A percentile compares a stretch with the other conserved stretches of the same genome.
Conservation (phyloP, 2,797 vertebrate genomes). For the Lutjanus argentimaculatus region DNA sequence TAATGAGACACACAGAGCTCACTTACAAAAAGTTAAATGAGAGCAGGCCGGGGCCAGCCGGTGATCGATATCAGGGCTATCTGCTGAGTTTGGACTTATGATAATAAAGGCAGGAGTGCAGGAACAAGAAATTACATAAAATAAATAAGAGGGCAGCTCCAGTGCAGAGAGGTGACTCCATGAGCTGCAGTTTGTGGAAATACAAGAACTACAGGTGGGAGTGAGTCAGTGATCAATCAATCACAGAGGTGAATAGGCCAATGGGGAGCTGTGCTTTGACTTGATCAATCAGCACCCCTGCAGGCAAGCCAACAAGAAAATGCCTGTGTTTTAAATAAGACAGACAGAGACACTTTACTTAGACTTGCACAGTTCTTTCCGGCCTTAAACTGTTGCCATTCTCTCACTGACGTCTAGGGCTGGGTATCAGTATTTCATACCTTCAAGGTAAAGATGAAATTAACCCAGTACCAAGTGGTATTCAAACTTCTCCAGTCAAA, state of each 20-base stretch:
- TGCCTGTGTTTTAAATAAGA: slow-evolving; percentile 16
- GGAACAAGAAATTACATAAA: slow-evolving; percentile 36
- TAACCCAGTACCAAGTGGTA: too few relatives aligned
- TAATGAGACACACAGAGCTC: slow-evolving; percentile 40
- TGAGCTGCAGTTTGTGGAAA: slow-evolving; percentile 35
- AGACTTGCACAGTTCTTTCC: slow-evolving; percentile 10
- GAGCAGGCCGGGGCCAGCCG: slow-evolving; percentile 6
- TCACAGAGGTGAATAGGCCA: slow-evolving; percentile 39
- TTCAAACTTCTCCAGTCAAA: too few relatives aligned
- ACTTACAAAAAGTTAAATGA: slow-evolving; percentile 41
- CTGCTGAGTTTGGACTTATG: slow-evolving; percentile 55
- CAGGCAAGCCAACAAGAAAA: slow-evolving; percentile 13
- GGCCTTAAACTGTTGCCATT: neutral
- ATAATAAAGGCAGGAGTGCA: slow-evolving; percentile 17
- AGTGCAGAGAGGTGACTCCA: slow-evolving; percentile 21
- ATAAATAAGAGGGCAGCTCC: slow-evolving; percentile 20
- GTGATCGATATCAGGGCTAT: slow-evolving; percentile 63
- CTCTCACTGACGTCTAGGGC: neutral
- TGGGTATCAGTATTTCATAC: too few relatives aligned
- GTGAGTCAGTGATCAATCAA: slow-evolving; percentile 48
- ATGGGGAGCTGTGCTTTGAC: slow-evolving; percentile 51
- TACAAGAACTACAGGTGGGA: slow-evolving; percentile 33
- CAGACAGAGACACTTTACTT: slow-evolving; percentile 2
- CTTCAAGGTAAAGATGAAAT: too few relatives aligned
- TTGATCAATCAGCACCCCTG: slow-evolving; percentile 54